These are phyloP conservation scores for Choloepus didactylus DNA, from an alignment of 2,797 vertebrate genomes.

Conservation along the genomic window DNA sequence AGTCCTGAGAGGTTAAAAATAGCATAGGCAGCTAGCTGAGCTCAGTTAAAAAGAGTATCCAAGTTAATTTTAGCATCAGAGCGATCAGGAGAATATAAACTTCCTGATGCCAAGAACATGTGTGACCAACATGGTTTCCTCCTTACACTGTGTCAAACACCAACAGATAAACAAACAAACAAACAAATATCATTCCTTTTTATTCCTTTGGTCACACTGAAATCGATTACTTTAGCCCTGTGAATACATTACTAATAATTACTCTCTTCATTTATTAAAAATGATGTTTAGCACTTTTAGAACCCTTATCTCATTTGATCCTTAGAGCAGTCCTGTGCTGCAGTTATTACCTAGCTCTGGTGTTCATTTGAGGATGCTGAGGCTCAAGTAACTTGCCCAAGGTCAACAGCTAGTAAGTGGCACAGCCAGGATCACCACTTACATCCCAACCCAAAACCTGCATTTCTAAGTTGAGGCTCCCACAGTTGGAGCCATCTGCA, in stretches of 20 bases:
- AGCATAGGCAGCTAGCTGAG: constrained; percentile 55
- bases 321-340: not conserved
- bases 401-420: not conserved
- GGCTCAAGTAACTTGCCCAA: not conserved
- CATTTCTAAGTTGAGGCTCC: not conserved
- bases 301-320: not conserved
- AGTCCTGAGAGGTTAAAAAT: constrained; percentile 69
- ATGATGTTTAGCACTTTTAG: not conserved
- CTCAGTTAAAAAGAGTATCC: constrained; percentile 73
- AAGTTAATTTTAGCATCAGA: constrained; percentile 80
- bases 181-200: not conserved
- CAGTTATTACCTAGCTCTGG: not conserved
- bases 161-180: not conserved
- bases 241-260: not conserved
- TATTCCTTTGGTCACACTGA: not conserved
- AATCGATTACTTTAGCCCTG: not conserved
- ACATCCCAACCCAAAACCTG: not conserved
- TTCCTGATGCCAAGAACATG: constrained; percentile 37
- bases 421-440: not conserved
- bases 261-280: not conserved
- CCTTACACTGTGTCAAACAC: not conserved
- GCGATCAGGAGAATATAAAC: constrained; percentile 41
- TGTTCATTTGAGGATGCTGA: not conserved
- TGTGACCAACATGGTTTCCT: not conserved
- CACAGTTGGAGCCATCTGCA: not conserved